Percentiles rank a stretch among this genome's conserved stretches.
These are phyloP conservation scores for Erythrocercus mccallii DNA, from an alignment of 2,113 vertebrate species.

Conservation along the genomic window DNA sequence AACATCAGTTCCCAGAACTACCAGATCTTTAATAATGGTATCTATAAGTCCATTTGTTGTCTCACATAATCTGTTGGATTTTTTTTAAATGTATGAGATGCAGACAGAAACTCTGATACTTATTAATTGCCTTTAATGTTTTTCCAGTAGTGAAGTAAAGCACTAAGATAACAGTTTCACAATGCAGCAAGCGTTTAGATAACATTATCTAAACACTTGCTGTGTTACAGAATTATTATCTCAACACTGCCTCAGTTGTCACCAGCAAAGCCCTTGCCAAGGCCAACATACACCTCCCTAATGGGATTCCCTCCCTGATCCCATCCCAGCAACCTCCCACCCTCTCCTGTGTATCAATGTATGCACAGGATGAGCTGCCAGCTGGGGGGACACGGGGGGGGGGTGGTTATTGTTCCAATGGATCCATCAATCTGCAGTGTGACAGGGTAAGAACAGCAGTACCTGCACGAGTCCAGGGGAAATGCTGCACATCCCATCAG, in stretches of 20 bases:
- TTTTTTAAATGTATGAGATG: background rate
- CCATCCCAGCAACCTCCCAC: background rate
- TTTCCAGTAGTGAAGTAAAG: constrained; percentile 30
- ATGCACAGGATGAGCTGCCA: background rate
- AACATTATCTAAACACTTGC: constrained; percentile 51
- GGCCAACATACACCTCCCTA: background rate
- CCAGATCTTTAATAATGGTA: background rate
- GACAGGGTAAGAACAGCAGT: background rate
- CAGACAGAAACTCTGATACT: background rate
- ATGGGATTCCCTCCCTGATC: background rate
- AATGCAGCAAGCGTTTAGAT: constrained; percentile 48
- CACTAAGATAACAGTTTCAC: constrained; percentile 50
- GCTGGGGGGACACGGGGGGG: background rate
- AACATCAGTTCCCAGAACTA: background rate
- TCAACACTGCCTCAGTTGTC: constrained; percentile 44
- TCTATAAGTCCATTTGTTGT: background rate
- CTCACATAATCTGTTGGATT: background rate
- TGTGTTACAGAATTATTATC: constrained; percentile 27
- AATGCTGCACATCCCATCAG: background rate
- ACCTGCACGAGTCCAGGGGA: background rate
- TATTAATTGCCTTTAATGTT: constrained; percentile 53
- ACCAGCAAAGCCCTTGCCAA: constrained; percentile 52
- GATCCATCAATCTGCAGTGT: background rate
- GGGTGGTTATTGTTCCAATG: background rate
- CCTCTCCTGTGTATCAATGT: background rate